phyloP scores from a whole-genome alignment of 2,888 invertebrate species.

The Philereme transversata region DNA sequence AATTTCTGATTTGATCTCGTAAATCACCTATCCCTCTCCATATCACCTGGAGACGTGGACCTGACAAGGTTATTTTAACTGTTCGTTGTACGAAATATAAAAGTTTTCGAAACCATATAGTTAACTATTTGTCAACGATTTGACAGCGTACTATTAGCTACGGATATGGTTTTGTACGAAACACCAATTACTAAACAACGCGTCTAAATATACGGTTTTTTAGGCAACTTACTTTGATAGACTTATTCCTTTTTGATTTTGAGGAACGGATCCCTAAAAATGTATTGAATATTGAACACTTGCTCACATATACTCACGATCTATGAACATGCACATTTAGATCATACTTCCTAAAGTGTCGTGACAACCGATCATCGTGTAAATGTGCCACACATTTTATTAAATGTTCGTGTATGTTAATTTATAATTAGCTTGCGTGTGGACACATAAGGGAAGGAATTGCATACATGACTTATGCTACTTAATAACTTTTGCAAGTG shows the following conservation, averaged over 20 bases:
- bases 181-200: constrained; percentile 27
- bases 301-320: background rate
- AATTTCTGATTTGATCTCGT: no score
- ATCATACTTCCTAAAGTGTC: constrained; percentile 21
- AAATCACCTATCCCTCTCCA: no score
- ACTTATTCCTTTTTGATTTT: no score
- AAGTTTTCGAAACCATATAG: constrained; percentile 25
- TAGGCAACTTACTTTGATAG: no score
- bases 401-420: constrained; percentile 3
- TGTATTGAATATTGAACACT: no score
- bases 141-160: constrained; percentile 35
- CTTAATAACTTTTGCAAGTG: constrained; percentile 3
- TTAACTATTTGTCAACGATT: constrained; percentile 31
- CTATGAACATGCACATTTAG: constrained; percentile 15
- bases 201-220: no score
- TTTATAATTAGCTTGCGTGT: constrained; percentile 6
- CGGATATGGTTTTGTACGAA: constrained; percentile 33
- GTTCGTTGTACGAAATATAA: constrained; percentile 15
- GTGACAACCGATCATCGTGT: constrained; percentile 18
- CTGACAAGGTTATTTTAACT: constrained; percentile 5
- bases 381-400: constrained; percentile 12
- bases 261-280: no score
- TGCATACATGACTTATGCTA: constrained; percentile 10
- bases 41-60: no score
- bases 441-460: constrained; percentile 20